A percentile compares a stretch with the other conserved stretches of the same genome.
Conservation (phyloP, 2,888 invertebrate species). For the Pristionchus japonicus region DNA sequence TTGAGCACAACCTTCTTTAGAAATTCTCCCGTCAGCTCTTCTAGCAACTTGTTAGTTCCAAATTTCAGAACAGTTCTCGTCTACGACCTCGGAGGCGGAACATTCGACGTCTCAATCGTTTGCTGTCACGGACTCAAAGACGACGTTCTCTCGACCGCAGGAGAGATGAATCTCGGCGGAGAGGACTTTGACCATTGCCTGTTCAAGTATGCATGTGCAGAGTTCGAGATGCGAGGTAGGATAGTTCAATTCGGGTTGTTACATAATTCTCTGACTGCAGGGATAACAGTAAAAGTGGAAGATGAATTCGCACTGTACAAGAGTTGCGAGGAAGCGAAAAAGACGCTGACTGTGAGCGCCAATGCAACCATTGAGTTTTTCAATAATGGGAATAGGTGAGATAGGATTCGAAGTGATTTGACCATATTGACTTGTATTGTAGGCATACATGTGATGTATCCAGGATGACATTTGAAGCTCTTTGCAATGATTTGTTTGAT, state of each 20-base stretch:
- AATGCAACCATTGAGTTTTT: neutral
- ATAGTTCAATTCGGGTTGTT: neutral
- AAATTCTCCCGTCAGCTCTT: too few species aligned
- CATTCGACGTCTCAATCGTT: conserved; percentile 10
- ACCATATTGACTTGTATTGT: too few species aligned
- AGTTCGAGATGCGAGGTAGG: neutral
- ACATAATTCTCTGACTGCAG: too few species aligned
- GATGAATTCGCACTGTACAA: neutral
- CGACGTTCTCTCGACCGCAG: neutral
- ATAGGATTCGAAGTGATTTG: too few species aligned
- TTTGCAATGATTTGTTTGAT: too few species aligned
- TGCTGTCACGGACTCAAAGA: neutral
- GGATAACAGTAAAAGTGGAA: too few species aligned
- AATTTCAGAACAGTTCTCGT: neutral
- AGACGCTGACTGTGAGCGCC: neutral
- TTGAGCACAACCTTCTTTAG: too few species aligned
- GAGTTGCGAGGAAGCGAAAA: neutral
- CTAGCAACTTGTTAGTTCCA: neutral
- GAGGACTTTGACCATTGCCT: neutral
- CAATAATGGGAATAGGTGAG: neutral
- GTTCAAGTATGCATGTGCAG: neutral
- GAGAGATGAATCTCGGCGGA: neutral
- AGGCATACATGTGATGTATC: too few species aligned
- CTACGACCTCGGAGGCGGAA: neutral
- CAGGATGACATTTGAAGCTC: too few species aligned